phyloP scores from a whole-genome alignment of 2,113 vertebrate species.

The Jaculus jaculus region DNA sequence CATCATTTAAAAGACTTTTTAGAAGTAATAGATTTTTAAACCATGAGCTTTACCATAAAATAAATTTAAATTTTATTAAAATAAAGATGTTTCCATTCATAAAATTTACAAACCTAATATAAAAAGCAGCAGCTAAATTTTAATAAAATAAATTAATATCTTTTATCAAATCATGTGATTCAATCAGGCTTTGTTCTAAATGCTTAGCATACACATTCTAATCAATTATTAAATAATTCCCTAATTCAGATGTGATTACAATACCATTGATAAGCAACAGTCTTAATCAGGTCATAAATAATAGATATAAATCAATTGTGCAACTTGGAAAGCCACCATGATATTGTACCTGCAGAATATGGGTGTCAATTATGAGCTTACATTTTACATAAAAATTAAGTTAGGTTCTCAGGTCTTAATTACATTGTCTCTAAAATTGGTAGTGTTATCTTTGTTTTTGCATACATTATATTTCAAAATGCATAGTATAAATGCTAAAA shows the following conservation, averaged over 20 bases:
- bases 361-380: not conserved
- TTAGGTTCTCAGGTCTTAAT: not conserved
- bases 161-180: not conserved
- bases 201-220: not conserved
- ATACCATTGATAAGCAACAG: not conserved
- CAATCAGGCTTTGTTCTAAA: not conserved
- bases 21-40: not conserved
- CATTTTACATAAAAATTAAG: not conserved
- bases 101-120: not conserved
- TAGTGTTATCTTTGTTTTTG: not conserved
- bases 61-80: not conserved
- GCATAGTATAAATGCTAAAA: not conserved
- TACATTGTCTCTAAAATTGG: not conserved
- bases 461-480: not conserved
- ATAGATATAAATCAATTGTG: not conserved
- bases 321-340: not conserved
- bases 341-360: not conserved
- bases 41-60: not conserved
- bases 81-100: not conserved
- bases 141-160: not conserved
- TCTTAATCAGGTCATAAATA: not conserved
- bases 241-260: not conserved
- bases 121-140: not conserved
- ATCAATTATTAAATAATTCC: not conserved
- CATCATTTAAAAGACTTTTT: not conserved